Base-by-base conservation (phyloP, 2,113 vertebrate species). In the Sardina pilchardus region DNA sequence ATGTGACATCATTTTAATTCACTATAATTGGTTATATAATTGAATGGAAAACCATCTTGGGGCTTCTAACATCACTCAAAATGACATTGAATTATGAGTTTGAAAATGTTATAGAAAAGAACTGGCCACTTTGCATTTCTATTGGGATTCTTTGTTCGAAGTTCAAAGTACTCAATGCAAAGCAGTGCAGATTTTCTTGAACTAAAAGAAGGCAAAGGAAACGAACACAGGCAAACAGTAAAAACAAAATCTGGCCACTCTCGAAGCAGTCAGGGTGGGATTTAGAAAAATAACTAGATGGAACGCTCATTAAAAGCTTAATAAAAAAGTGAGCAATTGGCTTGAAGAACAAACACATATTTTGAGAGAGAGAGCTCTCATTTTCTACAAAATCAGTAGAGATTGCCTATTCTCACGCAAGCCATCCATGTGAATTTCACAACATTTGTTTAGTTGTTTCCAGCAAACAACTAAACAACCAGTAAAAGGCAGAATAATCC, bases 351-450 rank as follows among this genome's bases (percentile, higher is more conserved):
- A 71, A 9, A 71, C 63, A 34, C 63, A 71, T 34, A 30, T 34
- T 30, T 34, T 30, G 9, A 71, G 63, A 71, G 63, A 34, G 8
- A 34, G 30, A 71, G 30, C n/a, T n/a, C n/a, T 30, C 5, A 24
- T 30, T 30, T 71, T 71, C 63, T 34, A 30, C 63, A 26, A 71
- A 71, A 71, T 71, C n/a, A 71, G 63, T 34, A 71, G 26, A 71
- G 26, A 71, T 71, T 6, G 26, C 0, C 26, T 30, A 30, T 71
- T 71, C 63, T 71, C 63, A 71, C 63, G 63, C 63, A 71, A 71
- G 63, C 63, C 63, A 16, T 71, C 63, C 26, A 71, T 71, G 63
- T 71, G 8, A 71, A 71, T 71, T 71, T 71, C 63, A 71, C n/a
- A 7, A 71, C 63, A 71, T 71, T 71, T 71, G 63, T 71, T 71